Base-by-base conservation (phyloP, 2,888 invertebrate genomes). In the Poecilus cupreus region DNA sequence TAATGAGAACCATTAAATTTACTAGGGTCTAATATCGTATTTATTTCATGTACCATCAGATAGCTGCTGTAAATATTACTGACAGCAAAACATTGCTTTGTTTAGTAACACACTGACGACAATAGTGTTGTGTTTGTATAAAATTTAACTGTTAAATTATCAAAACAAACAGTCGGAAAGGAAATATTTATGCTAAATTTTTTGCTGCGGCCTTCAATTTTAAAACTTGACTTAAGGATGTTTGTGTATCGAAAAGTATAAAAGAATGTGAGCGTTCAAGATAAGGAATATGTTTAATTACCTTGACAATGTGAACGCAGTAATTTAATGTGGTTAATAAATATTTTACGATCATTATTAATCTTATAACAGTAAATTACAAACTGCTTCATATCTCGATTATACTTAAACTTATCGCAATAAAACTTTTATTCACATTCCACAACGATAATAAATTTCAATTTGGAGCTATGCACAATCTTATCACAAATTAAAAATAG, bases 401-500 rank as follows among this genome's bases (percentile, higher is more conserved):
- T 54, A 4, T 54, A 18, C 18, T 49, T 49, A 26, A 64, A 39
- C 70, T 70, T 70, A 43, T 72, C 46, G 46, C 16, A 16, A 20
- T 20, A 18, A 13, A 57, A 57, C 13, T 72, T 60, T 26, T 16
- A 16, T 37, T 39, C 32, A 70, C 70, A 70, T 70, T 70, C 70
- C 70, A 70, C 37, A 37, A 10, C 70, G 5, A 70, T 39, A 22
- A 70, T 37, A 39, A 37, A 70, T 70, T 70, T 43, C 39, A 39
- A 18, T 70, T 32, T 64, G 64, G 22, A 8, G 22, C 32, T 64
- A 54, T 54, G 22, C 39, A 18, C 49, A 51, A 75, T 75, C 75
- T 75, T 51, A 75, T 75, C 75, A 32, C 11, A 54, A 75, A 75
- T 75, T 75, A 75, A 54, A 75, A 75, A 75, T 75, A 75, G 75